A percentile compares a stretch with the other conserved stretches of the same genome.
Evolutionary conservation across 2,797 vertebrate genomes (phyloP).

Genomic region (Lophura swinhoii): DNA sequence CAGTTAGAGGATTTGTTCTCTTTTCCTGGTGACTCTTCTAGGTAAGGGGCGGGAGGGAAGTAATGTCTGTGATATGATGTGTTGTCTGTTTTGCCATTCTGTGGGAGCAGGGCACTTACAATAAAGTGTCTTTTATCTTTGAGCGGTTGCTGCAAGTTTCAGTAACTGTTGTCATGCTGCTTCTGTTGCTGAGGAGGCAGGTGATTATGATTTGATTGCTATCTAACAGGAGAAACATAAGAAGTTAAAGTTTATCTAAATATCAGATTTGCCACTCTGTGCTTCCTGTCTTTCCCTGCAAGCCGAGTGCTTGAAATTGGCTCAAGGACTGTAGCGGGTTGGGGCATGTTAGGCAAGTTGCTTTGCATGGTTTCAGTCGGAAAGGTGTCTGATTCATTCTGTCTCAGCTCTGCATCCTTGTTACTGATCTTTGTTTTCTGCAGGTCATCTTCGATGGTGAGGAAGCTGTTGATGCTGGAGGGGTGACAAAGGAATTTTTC

Average conservation of each 20-base stretch:
- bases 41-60: neutral
- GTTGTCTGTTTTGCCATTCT: neutral
- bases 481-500: constrained; percentile 98
- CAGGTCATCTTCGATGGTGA: constrained; percentile 98
- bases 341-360: neutral
- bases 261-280: neutral
- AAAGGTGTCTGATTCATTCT: neutral
- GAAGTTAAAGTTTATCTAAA: neutral
- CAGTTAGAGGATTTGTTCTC: neutral
- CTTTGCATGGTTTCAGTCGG: neutral
- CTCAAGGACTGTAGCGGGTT: neutral
- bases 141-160: neutral
- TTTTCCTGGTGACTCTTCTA: neutral
- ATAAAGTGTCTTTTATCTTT: neutral
- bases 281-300: neutral
- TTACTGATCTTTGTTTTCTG: constrained; percentile 8
- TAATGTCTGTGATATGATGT: neutral
- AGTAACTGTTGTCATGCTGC: neutral
- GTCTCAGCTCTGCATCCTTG: neutral
- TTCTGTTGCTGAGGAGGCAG: neutral
- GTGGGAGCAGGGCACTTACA: neutral
- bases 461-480: constrained; percentile 95
- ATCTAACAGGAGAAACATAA: neutral
- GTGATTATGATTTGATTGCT: neutral
- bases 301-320: neutral